These are phyloP conservation scores for Ondatra zibethicus DNA, from an alignment of 2,113 vertebrate genomes.

Conservation along the genomic window DNA sequence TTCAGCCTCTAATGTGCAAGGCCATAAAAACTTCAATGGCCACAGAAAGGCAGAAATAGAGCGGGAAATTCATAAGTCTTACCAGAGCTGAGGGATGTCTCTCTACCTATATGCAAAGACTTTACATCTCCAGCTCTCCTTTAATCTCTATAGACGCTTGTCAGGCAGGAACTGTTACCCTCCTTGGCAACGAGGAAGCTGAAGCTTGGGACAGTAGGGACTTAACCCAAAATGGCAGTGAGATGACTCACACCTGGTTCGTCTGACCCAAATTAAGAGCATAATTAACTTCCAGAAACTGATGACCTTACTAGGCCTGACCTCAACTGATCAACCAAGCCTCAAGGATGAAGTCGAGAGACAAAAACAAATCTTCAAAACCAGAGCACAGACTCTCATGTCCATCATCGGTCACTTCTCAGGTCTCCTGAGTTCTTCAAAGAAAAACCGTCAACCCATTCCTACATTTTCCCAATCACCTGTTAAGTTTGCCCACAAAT, in stretches of 20 bases:
- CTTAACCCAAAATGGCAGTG: background rate
- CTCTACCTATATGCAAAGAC: background rate
- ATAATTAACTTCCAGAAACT: background rate
- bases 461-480: conserved; percentile 42
- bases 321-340: background rate
- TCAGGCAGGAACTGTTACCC: background rate
- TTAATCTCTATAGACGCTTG: background rate
- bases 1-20: background rate
- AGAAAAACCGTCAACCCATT: background rate
- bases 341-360: conserved; percentile 33
- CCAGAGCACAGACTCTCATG: background rate
- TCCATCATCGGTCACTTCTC: background rate
- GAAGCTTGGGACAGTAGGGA: background rate
- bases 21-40: background rate
- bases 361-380: background rate
- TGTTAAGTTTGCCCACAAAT: background rate
- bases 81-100: background rate
- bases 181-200: background rate
- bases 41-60: background rate
- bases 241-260: background rate
- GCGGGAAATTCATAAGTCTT: background rate
- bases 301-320: background rate
- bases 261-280: background rate
- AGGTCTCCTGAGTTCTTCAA: background rate
- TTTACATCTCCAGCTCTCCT: background rate